Evolutionary conservation across 2,888 invertebrate genomes (phyloP).

Genomic region (Dicycla oo): DNA sequence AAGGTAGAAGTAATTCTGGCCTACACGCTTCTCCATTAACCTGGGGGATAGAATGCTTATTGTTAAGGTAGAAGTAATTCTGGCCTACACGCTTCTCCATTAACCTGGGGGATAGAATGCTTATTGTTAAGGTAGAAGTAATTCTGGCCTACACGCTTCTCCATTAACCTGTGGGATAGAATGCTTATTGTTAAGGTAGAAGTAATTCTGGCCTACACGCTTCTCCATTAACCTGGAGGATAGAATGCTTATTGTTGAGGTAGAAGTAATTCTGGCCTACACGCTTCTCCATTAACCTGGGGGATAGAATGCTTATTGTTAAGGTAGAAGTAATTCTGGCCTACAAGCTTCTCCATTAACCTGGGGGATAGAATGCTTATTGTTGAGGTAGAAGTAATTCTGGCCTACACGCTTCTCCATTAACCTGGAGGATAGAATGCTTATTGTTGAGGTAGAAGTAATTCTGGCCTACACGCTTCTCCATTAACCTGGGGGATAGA

Average conservation of each 20-base stretch:
- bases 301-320: not conserved
- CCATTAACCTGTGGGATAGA: slow-evolving; percentile 79
- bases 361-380: slow-evolving; percentile 62
- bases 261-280: slow-evolving; percentile 76
- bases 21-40: slow-evolving; percentile 82
- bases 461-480: slow-evolving; percentile 76
- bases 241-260: not conserved
- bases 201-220: slow-evolving; percentile 75
- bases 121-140: too few relatives aligned
- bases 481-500: slow-evolving; percentile 79
- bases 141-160: slow-evolving; percentile 76
- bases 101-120: slow-evolving; percentile 68
- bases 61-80: too few relatives aligned
- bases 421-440: slow-evolving; percentile 68
- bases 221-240: slow-evolving; percentile 83
- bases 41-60: slow-evolving; percentile 62
- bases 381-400: too few relatives aligned
- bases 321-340: slow-evolving; percentile 76
- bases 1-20: slow-evolving; percentile 76
- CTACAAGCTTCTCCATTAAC: slow-evolving; percentile 82
- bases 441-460: too few relatives aligned
- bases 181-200: not conserved
- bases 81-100: slow-evolving; percentile 82
- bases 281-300: slow-evolving; percentile 84
- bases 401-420: slow-evolving; percentile 82